A percentile compares a stretch with the other conserved stretches of the same genome.
Conservation (phyloP, 2,888 invertebrate genomes). For the Lissonota sp. region DNA sequence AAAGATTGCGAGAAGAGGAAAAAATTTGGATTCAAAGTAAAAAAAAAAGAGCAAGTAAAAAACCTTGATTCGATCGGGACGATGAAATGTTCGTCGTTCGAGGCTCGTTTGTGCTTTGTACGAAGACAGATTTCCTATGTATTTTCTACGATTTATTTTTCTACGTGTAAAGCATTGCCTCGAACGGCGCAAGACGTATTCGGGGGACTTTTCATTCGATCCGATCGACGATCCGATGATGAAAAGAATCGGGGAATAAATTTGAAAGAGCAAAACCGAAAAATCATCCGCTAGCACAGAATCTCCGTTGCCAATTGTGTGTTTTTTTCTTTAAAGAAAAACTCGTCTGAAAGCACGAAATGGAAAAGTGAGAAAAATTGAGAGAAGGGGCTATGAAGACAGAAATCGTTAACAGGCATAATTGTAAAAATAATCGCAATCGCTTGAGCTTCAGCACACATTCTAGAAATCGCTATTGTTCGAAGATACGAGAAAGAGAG, state of each 20-base stretch:
- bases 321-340: slow-evolving; percentile 24
- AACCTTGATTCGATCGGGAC: slow-evolving; percentile 18
- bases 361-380: slow-evolving; percentile 1
- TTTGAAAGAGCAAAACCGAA: slow-evolving; percentile 5
- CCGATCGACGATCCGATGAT: background rate
- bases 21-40: slow-evolving; percentile 1
- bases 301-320: slow-evolving; percentile 49
- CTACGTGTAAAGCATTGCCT: slow-evolving; percentile 68
- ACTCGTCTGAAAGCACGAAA: slow-evolving; percentile 43
- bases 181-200: slow-evolving; percentile 58
- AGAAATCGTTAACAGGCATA: slow-evolving; percentile 52
- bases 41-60: slow-evolving; percentile 3
- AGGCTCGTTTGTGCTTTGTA: slow-evolving; percentile 63
- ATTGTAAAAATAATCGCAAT: slow-evolving; percentile 64
- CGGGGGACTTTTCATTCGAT: slow-evolving; percentile 25
- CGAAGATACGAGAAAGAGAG: slow-evolving; percentile 44
- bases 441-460: slow-evolving; percentile 69
- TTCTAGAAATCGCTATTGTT: slow-evolving; percentile 62
- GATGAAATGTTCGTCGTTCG: slow-evolving; percentile 58
- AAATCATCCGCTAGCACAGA: slow-evolving; percentile 9
- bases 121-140: slow-evolving; percentile 70
- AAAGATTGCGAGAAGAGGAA: background rate
- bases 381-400: background rate
- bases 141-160: slow-evolving; percentile 70
- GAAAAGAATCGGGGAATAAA: slow-evolving; percentile 17